Percentiles rank a stretch among this genome's conserved stretches.
Conservation (phyloP, 2,888 invertebrate genomes). For the Prenolepis imparis region DNA sequence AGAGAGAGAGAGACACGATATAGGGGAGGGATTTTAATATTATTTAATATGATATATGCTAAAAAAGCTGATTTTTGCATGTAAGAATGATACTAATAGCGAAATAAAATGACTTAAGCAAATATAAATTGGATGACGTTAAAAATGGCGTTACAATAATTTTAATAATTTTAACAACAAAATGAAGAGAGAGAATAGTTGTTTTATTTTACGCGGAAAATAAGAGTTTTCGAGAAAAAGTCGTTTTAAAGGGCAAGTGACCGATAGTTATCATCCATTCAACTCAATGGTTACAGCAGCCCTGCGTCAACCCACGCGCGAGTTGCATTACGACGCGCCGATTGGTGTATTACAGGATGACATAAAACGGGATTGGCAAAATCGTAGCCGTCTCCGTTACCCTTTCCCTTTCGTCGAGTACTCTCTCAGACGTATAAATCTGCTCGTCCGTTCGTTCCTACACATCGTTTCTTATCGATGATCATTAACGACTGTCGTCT, state of each 20-base stretch:
- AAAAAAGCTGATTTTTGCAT: not conserved
- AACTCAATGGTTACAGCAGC: not conserved
- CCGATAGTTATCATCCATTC: not conserved
- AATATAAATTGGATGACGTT: not conserved
- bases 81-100: not conserved
- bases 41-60: too few species aligned
- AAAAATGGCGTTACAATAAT: not conserved
- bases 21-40: not conserved
- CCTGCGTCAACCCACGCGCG: not conserved
- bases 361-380: not conserved
- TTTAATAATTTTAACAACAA: slow-evolving; percentile 52
- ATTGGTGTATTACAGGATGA: not conserved
- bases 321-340: not conserved
- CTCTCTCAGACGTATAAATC: not conserved
- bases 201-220: not conserved
- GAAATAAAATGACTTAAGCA: not conserved
- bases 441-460: not conserved
- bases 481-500: slow-evolving; percentile 60
- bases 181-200: not conserved
- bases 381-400: not conserved
- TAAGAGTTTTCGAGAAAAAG: not conserved
- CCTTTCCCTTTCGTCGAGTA: not conserved
- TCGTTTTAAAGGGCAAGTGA: not conserved
- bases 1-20: too few species aligned
- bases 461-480: not conserved